Evolutionary conservation across 2,888 invertebrate genomes (phyloP).

Genomic region (Quadroppia sp.): DNA sequence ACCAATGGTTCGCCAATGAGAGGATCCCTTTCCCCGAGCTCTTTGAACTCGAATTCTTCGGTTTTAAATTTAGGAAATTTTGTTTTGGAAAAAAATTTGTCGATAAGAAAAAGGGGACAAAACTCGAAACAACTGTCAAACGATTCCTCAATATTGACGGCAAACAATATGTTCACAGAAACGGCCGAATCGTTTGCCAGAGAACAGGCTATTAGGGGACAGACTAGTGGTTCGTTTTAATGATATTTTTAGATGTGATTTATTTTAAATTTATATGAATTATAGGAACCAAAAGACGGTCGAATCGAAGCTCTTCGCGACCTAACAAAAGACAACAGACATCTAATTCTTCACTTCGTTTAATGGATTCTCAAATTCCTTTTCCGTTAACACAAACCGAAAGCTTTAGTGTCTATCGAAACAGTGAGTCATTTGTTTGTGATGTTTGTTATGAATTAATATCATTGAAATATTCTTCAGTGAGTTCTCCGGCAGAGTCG

Average conservation of each 20-base stretch:
- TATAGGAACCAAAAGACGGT: background rate
- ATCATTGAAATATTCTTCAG: slow-evolving; percentile 8
- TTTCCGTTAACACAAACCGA: slow-evolving; percentile 49
- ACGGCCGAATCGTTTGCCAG: slow-evolving; percentile 18
- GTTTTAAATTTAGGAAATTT: background rate
- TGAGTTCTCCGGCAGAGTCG: slow-evolving; percentile 32
- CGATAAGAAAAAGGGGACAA: background rate
- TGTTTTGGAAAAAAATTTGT: background rate
- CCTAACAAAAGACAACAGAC: slow-evolving; percentile 18
- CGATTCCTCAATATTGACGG: background rate
- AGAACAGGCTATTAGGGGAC: slow-evolving; percentile 1
- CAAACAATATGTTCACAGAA: slow-evolving; percentile 18
- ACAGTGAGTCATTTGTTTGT: slow-evolving; percentile 47
- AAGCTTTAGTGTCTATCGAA: slow-evolving; percentile 57
- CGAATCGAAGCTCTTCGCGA: slow-evolving; percentile 10
- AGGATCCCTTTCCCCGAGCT: background rate
- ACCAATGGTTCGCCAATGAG: background rate
- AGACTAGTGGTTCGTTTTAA: background rate
- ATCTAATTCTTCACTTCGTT: slow-evolving; percentile 6
- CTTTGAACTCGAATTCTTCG: background rate
- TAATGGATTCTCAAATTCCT: slow-evolving; percentile 9
- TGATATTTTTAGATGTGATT: background rate
- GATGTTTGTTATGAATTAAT: background rate
- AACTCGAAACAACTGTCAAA: background rate
- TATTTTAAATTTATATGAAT: background rate